Evolutionary conservation across 2,797 vertebrate genomes (phyloP), one percentile per base, ranked within the genome.

Genomic region (Sebastes iracundus): DNA sequence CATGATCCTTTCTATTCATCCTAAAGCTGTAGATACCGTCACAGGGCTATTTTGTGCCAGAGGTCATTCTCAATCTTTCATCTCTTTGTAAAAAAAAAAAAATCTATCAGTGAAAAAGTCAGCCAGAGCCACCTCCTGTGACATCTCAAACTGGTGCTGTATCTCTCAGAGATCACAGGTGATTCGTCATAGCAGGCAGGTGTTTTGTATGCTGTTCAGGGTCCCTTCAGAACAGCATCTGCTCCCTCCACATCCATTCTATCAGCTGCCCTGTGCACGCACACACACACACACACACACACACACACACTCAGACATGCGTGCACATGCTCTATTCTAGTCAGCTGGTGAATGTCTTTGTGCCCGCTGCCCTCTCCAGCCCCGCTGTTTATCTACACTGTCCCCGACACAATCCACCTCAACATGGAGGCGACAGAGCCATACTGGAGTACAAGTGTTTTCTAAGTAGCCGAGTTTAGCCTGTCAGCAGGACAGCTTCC

Each of bases 121-220:
- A 82, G 74, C 77, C 72, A 27, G 23, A 81, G 79, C 83, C 87
- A 82, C 89, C 88, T 86, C 58, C 85, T 91, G 88, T 90, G 88
- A 90, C 90, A 90, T 80, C 86, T 92, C 84, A 89, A 85, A 92
- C 79, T 75, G 83, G 27, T 75, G 28, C 87, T 90, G 86, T 85
- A 90, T 86, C 78, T 87, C 83, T 75, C 10, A 30, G 59, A 80
- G 79, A 93, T 94, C 93, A 92, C 87, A 91, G 93, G 92, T 92
- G 89, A 95, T 95, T 94, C 91, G 92, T 94, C 94, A 94, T 91
- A 61, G 84, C 78, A 89, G 93, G 81, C 93, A 94, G 93, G 92
- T 92, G 77, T 88, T 94, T 94, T 93, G 88, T 92, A 93, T 93
- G 84, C 89, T 86, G 87, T 81, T 93, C 90, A 87, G 79, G 68